phyloP scores from a whole-genome alignment of 1,140 invertebrate genomes.

The Diorhabda sublineata region DNA sequence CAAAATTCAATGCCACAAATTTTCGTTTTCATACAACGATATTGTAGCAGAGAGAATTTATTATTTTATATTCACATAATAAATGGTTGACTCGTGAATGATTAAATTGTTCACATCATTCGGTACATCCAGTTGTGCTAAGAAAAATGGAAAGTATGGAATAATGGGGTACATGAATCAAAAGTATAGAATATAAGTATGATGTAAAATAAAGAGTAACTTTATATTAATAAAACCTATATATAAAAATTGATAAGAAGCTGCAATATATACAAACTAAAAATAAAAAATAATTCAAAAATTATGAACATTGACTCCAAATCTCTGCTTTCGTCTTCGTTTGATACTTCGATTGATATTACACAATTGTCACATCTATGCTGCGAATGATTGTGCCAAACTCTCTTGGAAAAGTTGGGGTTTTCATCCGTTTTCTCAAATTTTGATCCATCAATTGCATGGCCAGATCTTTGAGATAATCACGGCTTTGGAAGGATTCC shows the following conservation, averaged over 20 bases:
- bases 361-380: background rate
- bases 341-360: background rate
- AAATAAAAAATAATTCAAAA: slow-evolving; percentile 8
- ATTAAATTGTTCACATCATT: background rate
- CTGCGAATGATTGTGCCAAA: background rate
- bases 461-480: background rate
- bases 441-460: slow-evolving; percentile 5
- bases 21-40: too few species aligned
- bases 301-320: background rate
- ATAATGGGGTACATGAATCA: background rate
- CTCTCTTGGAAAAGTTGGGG: background rate
- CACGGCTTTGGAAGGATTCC: background rate
- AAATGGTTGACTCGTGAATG: too few species aligned
- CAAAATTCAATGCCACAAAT: too few species aligned
- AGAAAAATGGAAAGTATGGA: background rate
- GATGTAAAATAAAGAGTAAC: slow-evolving; percentile 4
- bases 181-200: slow-evolving; percentile 1
- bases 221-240: slow-evolving; percentile 12
- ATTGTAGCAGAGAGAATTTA: too few species aligned
- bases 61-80: too few species aligned
- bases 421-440: background rate
- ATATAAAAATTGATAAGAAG: slow-evolving; percentile 10
- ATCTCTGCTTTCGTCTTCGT: background rate
- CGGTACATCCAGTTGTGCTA: background rate
- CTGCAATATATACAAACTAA: background rate